Conservation (phyloP, 2,113 vertebrate genomes). For the Pseudolaguvia tuberculata region DNA sequence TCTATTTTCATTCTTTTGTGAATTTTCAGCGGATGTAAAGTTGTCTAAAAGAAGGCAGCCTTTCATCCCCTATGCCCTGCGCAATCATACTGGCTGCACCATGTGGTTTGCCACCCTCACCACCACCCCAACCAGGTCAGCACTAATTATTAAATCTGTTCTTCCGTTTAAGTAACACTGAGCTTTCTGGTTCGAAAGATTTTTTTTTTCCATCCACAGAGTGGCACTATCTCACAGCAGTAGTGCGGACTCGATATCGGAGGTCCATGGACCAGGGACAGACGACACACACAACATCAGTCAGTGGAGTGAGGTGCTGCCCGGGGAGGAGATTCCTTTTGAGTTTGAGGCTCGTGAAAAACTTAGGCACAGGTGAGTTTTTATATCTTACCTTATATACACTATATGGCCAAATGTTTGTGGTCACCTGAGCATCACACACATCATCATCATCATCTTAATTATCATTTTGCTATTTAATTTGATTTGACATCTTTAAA, state of each 20-base stretch:
- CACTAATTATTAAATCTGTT: neutral
- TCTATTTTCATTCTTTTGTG: neutral
- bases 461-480: too few species aligned
- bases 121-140: slow-evolving; percentile 91
- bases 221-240: slow-evolving; percentile 94
- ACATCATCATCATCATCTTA: too few species aligned
- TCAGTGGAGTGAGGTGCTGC: slow-evolving; percentile 89
- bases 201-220: slow-evolving; percentile 60
- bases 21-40: slow-evolving; percentile 68
- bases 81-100: slow-evolving; percentile 93
- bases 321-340: slow-evolving; percentile 90
- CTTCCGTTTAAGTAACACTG: neutral
- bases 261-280: slow-evolving; percentile 70
- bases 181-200: neutral
- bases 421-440: too few species aligned
- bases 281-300: slow-evolving; percentile 88
- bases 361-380: slow-evolving; percentile 82
- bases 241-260: slow-evolving; percentile 84
- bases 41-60: slow-evolving; percentile 88
- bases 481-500: too few species aligned
- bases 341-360: slow-evolving; percentile 95
- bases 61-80: slow-evolving; percentile 87
- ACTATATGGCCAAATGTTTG: too few species aligned
- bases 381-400: too few species aligned
- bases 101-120: slow-evolving; percentile 94